phyloP scores from a whole-genome alignment of 1,140 invertebrate species.

The Hermetia illucens region DNA sequence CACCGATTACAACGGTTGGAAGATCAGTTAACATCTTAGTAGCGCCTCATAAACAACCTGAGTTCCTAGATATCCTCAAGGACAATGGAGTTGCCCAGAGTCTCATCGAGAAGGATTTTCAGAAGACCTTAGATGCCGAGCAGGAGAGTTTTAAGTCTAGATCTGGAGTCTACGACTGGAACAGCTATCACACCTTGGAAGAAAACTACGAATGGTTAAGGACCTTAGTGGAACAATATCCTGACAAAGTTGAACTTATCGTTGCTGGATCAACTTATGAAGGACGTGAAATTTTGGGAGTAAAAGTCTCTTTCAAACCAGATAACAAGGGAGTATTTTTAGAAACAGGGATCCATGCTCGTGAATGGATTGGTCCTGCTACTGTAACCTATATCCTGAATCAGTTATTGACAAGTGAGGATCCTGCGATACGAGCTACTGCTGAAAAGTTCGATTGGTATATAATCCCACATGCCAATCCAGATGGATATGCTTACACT shows the following conservation, averaged over 20 bases:
- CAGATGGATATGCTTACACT: slow-evolving; percentile 66
- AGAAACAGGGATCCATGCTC: slow-evolving; percentile 43
- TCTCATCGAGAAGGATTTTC: slow-evolving; percentile 23
- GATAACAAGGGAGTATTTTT: slow-evolving; percentile 19
- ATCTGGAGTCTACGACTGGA: slow-evolving; percentile 22
- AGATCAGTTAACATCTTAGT: slow-evolving; percentile 9
- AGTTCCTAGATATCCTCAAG: slow-evolving; percentile 7
- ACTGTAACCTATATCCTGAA: slow-evolving; percentile 50
- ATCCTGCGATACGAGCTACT: slow-evolving; percentile 30
- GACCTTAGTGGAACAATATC: slow-evolving; percentile 25
- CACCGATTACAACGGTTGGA: slow-evolving; percentile 1
- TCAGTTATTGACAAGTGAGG: slow-evolving; percentile 38
- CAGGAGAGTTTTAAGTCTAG: no score
- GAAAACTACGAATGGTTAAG: slow-evolving; percentile 35
- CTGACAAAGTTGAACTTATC: slow-evolving; percentile 33
- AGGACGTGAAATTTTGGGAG: slow-evolving; percentile 42
- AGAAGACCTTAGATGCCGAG: slow-evolving; percentile 22
- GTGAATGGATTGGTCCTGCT: slow-evolving; percentile 66
- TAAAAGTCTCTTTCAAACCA: slow-evolving; percentile 15
- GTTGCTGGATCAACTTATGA: slow-evolving; percentile 41
- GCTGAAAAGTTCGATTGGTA: slow-evolving; percentile 52
- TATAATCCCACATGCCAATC: slow-evolving; percentile 52
- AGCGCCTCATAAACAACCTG: slow-evolving; percentile 10
- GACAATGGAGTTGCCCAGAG: slow-evolving; percentile 4
- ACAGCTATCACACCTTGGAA: slow-evolving; percentile 31